Conservation (phyloP, 2,888 invertebrate genomes). For the Harpalus rubripes region DNA sequence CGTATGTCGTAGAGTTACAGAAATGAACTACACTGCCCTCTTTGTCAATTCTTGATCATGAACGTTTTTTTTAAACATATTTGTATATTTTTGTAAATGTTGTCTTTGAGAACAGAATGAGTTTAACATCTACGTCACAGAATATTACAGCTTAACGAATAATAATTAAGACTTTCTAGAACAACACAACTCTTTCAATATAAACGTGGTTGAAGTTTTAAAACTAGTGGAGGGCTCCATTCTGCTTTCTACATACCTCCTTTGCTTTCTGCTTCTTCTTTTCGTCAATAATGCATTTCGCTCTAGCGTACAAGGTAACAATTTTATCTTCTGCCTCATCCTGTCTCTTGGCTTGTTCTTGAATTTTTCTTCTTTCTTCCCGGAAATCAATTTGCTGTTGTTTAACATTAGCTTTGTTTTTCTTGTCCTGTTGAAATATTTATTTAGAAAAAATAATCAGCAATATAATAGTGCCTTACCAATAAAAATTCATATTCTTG, state of each 20-base stretch:
- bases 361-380: constrained; percentile 9
- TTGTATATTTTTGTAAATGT: too few relatives aligned
- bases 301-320: constrained; percentile 76
- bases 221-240: too few relatives aligned
- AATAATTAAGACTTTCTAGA: too few relatives aligned
- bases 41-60: too few relatives aligned
- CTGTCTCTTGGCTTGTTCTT: constrained; percentile 48
- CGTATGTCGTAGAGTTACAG: too few relatives aligned
- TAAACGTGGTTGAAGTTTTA: too few relatives aligned
- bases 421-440: constrained; percentile 70
- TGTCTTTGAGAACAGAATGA: too few relatives aligned
- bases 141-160: too few relatives aligned
- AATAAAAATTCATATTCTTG: constrained; percentile 74
- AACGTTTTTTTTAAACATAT: too few relatives aligned
- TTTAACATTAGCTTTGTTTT: constrained; percentile 71
- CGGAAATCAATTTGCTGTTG: constrained; percentile 72
- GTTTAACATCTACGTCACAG: too few relatives aligned
- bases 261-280: constrained; percentile 75
- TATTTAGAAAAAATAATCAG: not conserved
- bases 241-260: constrained; percentile 72
- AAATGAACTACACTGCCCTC: too few relatives aligned
- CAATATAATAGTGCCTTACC: constrained; percentile 62
- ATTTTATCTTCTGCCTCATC: constrained; percentile 73
- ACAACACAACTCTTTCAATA: too few relatives aligned
- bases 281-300: constrained; percentile 77